A percentile compares a stretch with the other conserved stretches of the same genome.
Evolutionary conservation across 2,888 invertebrate genomes (phyloP).

Genomic region (Nudaria mundana): DNA sequence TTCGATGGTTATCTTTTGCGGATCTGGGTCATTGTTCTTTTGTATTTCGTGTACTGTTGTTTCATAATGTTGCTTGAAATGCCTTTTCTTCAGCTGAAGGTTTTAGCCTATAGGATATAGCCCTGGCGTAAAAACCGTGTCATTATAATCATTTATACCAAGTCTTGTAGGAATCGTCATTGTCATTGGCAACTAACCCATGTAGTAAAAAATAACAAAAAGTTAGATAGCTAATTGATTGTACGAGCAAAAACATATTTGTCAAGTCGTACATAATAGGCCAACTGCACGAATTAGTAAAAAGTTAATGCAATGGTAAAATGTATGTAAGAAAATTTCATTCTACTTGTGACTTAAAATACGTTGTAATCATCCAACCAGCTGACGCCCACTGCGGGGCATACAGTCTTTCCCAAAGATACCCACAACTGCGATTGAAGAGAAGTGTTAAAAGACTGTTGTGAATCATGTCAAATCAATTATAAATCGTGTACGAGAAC

Average conservation of each 20-base stretch:
- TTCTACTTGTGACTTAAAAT: too few species aligned
- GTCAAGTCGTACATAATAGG: slow-evolving; percentile 27
- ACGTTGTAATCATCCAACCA: too few species aligned
- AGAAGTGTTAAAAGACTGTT: slow-evolving; percentile 39
- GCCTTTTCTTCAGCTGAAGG: slow-evolving; percentile 23
- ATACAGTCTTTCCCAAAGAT: too few species aligned
- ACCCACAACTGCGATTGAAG: slow-evolving; percentile 30
- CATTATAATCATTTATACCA: slow-evolving; percentile 20
- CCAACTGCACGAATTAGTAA: slow-evolving; percentile 26
- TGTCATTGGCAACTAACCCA: slow-evolving; percentile 16
- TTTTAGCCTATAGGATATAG: slow-evolving; percentile 9
- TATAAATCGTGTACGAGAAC: slow-evolving; percentile 43
- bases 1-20: slow-evolving; percentile 74
- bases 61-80: slow-evolving; percentile 45
- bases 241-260: slow-evolving; percentile 36
- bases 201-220: slow-evolving; percentile 41
- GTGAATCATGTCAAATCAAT: slow-evolving; percentile 57
- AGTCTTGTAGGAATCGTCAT: slow-evolving; percentile 24
- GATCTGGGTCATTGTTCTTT: slow-evolving; percentile 81
- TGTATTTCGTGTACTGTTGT: slow-evolving; percentile 53
- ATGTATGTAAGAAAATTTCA: slow-evolving; percentile 7
- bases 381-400: too few species aligned
- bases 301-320: slow-evolving; percentile 22
- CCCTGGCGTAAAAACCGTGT: slow-evolving; percentile 10
- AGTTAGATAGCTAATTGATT: slow-evolving; percentile 30